Conservation (phyloP, 2,113 vertebrate genomes). For the Prunella himalayana region DNA sequence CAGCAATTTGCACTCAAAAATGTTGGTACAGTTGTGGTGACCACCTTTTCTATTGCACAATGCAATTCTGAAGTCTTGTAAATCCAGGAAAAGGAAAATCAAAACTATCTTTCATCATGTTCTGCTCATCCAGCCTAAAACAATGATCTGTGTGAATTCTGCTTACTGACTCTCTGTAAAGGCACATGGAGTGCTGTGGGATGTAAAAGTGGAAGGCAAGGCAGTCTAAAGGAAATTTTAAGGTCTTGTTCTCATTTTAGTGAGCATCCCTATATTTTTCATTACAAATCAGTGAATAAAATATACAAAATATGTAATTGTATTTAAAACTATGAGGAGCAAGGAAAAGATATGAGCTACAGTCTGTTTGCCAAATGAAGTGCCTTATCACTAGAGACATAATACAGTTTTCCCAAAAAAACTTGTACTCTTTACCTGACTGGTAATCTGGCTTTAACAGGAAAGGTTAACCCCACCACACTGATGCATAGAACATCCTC, state of each 20-base stretch:
- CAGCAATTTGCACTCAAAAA: neutral
- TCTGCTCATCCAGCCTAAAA: neutral
- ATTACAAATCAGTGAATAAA: neutral
- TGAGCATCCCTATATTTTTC: neutral
- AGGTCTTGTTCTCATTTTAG: neutral
- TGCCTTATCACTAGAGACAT: neutral
- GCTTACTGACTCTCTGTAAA: neutral
- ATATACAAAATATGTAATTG: neutral
- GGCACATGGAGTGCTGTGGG: neutral
- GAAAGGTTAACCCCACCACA: neutral
- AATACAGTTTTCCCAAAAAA: neutral
- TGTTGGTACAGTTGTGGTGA: accelerated
- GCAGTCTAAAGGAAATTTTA: neutral
- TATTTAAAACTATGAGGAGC: neutral
- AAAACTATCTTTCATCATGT: neutral
- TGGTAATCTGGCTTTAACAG: neutral
- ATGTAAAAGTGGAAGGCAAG: neutral
- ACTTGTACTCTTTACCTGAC: neutral
- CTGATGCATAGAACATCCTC: neutral
- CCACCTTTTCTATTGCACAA: neutral
- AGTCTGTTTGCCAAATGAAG: neutral
- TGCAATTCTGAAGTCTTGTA: neutral
- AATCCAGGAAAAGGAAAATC: neutral
- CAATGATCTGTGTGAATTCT: neutral
- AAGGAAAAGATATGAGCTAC: neutral